Evolutionary conservation across 2,888 invertebrate species (phyloP), one percentile per base, ranked within the genome.

Genomic region (Eupelmus urozonus): DNA sequence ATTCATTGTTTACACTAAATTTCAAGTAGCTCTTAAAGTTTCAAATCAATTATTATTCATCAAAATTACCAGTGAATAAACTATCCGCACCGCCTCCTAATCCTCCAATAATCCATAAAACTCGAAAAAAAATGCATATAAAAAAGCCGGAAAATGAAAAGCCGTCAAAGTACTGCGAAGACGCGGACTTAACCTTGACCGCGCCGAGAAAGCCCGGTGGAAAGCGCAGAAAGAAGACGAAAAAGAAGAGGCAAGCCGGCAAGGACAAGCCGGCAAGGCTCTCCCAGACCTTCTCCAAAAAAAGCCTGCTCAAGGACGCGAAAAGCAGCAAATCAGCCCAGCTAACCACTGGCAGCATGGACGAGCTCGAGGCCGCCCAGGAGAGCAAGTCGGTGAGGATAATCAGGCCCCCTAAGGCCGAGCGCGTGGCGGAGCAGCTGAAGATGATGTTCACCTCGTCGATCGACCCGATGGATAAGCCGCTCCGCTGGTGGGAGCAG

Each of bases 401-500:
- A 2, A n/a, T 11, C 29, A 42, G 3, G 25, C 18, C 0, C 4
- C 51, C 13, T 3, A 63, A n/a, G 1, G 1, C 2, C 16, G 63
- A 76, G 20, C 42, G 71, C 13, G 51, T 20, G 16, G 23, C 72
- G 25, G 71, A 60, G 1, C 25, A 60, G 1, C 7, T 77, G 11
- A 66, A 76, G 40, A 75, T 51, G 53, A 80, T 81, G 71, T 72
- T 79, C 23, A 45, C 51, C 2, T 79, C 82, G 16, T 71, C 81
- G 11, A 66, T 60, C 53, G 84, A 84, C 69, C 84, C 82, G 2
- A 59, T 82, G 45, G 82, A 82, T 0, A 67, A 70, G 57, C 78
- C 72, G 9, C 70, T 81, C 5, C 29, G 34, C 1, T 84, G 84
- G 84, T 84, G 84, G 84, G 82, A 84, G 62, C 51, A 49, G 27